Evolutionary conservation across 2,113 vertebrate genomes (phyloP), one percentile per base, ranked within the genome.

Genomic region (Nyctibius bracteatus): DNA sequence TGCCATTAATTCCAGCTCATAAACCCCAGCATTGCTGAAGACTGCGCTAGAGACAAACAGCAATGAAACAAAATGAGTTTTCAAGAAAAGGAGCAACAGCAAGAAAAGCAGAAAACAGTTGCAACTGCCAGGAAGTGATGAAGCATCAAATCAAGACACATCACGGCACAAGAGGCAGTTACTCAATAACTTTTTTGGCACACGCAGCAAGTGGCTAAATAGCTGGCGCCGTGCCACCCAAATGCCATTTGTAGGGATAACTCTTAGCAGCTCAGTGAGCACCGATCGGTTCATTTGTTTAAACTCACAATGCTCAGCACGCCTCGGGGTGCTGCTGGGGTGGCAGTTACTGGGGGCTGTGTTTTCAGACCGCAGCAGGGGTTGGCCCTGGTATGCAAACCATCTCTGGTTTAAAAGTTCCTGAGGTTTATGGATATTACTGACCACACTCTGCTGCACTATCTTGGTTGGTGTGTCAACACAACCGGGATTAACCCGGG

Each of bases 371-470:
- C 4, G 23, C 23, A 14, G 43, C 6, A 3, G 21, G 20, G 9
- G 5, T 5, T 52, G 7, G 57, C 23, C 8, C 22, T 43, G 20
- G 47, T 9, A 3, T 6, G 20, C 19, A 41, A 39, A 35, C 4
- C 18, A 5, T 3, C 25, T 12, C 6, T 7, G 33, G 10, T 30
- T 7, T 22, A 37, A 9, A 4, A 30, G 37, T 14, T 37, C 41
- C 46, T 1, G 14, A 41, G 73, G 20, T 41, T 3, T 1, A 1
- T 23, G 63, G 54, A 0, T 6, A 0, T 2, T 5, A 0, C 59
- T 10, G 52, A 3, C 9, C 5, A 6, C 18, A 18, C 35, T 30
- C 7, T 23, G 35, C 20, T 30, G 52, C 33, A 16, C 1, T 2
- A 14, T 7, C 52, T 30, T 3, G 16, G 49, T 30, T 3, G 19